These are phyloP conservation scores for Cataglyphis livida DNA, from an alignment of 2,888 invertebrate species.

Conservation along the genomic window DNA sequence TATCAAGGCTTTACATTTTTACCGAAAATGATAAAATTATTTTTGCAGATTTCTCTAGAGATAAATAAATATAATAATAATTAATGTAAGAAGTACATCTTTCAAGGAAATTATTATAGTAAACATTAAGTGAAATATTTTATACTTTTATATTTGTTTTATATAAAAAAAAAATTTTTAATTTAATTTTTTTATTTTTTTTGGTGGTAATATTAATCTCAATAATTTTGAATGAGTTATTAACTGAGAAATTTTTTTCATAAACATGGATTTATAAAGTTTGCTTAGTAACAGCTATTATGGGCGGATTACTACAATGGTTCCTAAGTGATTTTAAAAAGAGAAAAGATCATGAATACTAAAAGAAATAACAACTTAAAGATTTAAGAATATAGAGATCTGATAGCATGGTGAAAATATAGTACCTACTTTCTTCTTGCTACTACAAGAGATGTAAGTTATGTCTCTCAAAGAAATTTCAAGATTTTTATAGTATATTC, in stretches of 20 bases:
- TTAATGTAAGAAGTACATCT: too few relatives aligned
- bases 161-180: neutral
- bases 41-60: too few relatives aligned
- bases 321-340: neutral
- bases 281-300: neutral
- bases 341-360: neutral
- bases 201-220: neutral
- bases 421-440: too few relatives aligned
- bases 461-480: neutral
- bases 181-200: neutral
- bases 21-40: too few relatives aligned
- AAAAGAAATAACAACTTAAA: neutral
- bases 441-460: neutral
- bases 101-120: too few relatives aligned
- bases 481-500: neutral
- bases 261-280: neutral
- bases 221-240: neutral
- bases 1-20: too few relatives aligned
- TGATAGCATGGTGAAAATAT: neutral
- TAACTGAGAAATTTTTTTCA: neutral
- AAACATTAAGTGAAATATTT: too few relatives aligned
- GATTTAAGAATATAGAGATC: neutral
- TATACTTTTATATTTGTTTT: neutral
- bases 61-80: too few relatives aligned
- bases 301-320: neutral